A percentile compares a stretch with the other conserved stretches of the same genome.
phyloP scores from a whole-genome alignment of 1,140 invertebrate genomes.

The Solenopsis invicta region DNA sequence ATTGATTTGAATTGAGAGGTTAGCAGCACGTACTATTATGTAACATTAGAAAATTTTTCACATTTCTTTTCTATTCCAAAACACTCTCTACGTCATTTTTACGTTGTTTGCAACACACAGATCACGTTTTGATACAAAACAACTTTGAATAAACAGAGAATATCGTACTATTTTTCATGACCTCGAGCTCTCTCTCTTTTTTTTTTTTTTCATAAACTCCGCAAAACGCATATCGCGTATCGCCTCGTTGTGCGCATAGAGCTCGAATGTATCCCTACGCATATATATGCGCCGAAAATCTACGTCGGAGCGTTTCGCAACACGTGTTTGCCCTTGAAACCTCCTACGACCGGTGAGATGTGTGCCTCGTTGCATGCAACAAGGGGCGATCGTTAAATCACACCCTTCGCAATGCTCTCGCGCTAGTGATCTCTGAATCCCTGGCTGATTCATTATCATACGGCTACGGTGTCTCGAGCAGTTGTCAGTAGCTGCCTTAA shows the following conservation, averaged over 20 bases:
- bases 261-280: neutral
- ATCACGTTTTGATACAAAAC: neutral
- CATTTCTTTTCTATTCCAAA: neutral
- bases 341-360: neutral
- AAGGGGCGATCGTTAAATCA: conserved; percentile 49
- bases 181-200: neutral
- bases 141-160: neutral
- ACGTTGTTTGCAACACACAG: neutral
- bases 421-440: conserved; percentile 48
- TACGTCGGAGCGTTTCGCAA: conserved; percentile 32
- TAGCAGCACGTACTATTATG: neutral
- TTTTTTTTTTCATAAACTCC: neutral
- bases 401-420: conserved; percentile 34
- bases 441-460: neutral
- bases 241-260: neutral
- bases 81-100: neutral
- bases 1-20: neutral
- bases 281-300: conserved; percentile 30
- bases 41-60: neutral
- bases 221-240: neutral
- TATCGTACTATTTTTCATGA: neutral
- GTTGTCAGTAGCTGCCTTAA: neutral
- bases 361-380: conserved; percentile 12
- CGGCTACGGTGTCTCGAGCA: conserved; percentile 25
- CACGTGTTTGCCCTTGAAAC: conserved; percentile 56